These are phyloP conservation scores for Sterrhoptilus dennistouni DNA, from an alignment of 2,113 vertebrate species.

Conservation along the genomic window DNA sequence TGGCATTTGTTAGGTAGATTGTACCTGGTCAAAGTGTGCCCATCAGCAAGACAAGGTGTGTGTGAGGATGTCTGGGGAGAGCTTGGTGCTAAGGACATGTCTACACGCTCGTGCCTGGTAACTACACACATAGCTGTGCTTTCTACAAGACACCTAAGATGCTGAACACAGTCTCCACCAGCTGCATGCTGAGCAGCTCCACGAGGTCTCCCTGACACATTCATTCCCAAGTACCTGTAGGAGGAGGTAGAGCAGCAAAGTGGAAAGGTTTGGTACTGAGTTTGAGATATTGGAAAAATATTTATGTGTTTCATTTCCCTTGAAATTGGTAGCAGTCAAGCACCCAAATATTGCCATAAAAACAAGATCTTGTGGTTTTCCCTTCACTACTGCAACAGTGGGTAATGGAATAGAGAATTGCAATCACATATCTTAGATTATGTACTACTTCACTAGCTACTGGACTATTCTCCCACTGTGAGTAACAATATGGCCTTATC, in stretches of 20 bases:
- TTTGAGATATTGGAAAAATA: background rate
- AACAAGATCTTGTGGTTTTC: background rate
- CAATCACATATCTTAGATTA: rapidly evolving
- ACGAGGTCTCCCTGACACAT: background rate
- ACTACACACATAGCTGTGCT: background rate
- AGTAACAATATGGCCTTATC: background rate
- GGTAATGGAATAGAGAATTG: background rate
- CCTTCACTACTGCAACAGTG: background rate
- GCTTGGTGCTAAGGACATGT: background rate
- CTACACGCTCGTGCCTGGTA: background rate
- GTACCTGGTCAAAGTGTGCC: background rate
- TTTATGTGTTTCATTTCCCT: background rate
- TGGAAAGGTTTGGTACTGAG: background rate
- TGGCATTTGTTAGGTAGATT: background rate
- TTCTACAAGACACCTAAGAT: background rate
- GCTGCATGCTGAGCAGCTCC: background rate
- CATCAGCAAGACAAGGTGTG: background rate
- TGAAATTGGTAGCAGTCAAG: background rate
- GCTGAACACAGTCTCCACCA: background rate
- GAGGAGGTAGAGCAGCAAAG: background rate
- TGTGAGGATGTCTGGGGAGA: background rate
- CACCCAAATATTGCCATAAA: background rate
- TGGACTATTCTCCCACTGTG: background rate
- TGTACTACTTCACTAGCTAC: background rate
- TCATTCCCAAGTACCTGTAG: background rate